Conservation (phyloP, 2,797 vertebrate species). For the Mormyrops boulengeri region DNA sequence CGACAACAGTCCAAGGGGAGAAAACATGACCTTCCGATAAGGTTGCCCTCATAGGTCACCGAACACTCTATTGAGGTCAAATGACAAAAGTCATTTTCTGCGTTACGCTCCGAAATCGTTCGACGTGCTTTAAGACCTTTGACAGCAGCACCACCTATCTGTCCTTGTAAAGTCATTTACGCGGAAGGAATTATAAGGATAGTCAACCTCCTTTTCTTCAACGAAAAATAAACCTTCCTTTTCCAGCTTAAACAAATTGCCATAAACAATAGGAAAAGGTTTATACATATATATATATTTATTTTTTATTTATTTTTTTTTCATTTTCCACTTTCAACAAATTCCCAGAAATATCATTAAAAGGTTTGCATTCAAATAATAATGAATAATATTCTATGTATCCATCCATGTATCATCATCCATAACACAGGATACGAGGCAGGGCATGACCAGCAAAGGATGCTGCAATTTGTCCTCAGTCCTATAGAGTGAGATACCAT, state of each 20-base stretch:
- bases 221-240: background rate
- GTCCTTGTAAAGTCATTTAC: background rate
- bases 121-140: slow-evolving; percentile 13
- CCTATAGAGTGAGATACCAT: background rate
- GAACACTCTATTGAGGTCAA: slow-evolving; percentile 59
- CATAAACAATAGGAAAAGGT: background rate
- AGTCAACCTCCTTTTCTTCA: background rate
- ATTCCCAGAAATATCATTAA: background rate
- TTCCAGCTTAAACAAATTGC: background rate
- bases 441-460: background rate
- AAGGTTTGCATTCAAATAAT: background rate
- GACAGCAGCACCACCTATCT: background rate
- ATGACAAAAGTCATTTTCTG: slow-evolving; percentile 64
- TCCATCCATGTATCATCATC: background rate
- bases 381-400: background rate
- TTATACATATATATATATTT: background rate
- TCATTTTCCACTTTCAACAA: background rate
- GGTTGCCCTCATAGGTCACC: slow-evolving; percentile 55
- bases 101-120: slow-evolving; percentile 54
- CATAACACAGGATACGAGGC: background rate
- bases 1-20: background rate
- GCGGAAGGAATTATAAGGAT: background rate
- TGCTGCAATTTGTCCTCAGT: background rate
- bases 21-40: slow-evolving; percentile 41
- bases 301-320: too few species aligned